Evolutionary conservation across 1,140 invertebrate species (phyloP).

Genomic region (Magallana gigas): DNA sequence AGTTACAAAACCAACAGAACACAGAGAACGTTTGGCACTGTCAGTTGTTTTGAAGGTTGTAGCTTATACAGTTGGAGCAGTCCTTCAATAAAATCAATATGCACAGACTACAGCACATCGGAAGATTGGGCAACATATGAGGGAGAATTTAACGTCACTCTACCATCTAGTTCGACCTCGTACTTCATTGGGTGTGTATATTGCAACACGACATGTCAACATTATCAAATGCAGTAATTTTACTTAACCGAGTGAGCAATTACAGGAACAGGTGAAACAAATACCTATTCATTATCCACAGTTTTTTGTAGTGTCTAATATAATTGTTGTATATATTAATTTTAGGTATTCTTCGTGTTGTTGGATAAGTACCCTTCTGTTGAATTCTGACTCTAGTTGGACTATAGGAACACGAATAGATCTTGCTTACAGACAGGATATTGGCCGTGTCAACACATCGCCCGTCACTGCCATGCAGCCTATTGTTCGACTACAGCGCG

Average conservation of each 20-base stretch:
- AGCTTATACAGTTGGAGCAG: not conserved
- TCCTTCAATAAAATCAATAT: not conserved
- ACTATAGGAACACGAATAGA: not conserved
- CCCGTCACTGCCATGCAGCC: slow-evolving; percentile 49
- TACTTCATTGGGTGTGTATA: not conserved
- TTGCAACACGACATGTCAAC: too few species aligned
- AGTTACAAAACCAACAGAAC: not conserved
- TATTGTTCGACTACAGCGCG: slow-evolving; percentile 44
- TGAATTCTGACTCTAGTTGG: not conserved
- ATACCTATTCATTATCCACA: too few species aligned
- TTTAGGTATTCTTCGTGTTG: not conserved
- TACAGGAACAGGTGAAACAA: too few species aligned
- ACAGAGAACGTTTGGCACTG: not conserved
- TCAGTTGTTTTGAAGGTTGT: not conserved
- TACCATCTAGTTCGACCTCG: not conserved
- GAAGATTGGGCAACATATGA: slow-evolving; percentile 16
- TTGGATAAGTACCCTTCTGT: not conserved
- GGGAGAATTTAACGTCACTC: not conserved
- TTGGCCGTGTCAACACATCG: slow-evolving; percentile 45
- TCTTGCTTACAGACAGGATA: slow-evolving; percentile 38
- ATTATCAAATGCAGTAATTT: too few species aligned
- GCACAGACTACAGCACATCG: not conserved
- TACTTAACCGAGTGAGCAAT: too few species aligned
- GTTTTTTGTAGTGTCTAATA: too few species aligned
- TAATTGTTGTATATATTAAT: too few species aligned